Conservation (phyloP, 2,113 vertebrate species). For the Mugil cephalus region DNA sequence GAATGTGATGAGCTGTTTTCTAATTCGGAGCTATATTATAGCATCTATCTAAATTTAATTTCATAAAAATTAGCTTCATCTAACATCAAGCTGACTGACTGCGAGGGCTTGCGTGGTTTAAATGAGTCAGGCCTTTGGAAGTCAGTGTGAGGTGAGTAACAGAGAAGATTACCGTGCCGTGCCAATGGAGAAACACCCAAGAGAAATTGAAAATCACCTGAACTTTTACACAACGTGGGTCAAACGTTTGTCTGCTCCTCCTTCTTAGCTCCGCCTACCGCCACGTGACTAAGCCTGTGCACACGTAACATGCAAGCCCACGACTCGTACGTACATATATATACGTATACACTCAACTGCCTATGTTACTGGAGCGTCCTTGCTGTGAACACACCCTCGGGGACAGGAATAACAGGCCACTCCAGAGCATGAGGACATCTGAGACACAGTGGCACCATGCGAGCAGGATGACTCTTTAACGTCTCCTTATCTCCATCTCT, state of each 20-base stretch:
- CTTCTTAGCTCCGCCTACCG: background rate
- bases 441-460: conserved; percentile 80
- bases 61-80: too few relatives aligned
- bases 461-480: conserved; percentile 65
- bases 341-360: conserved; percentile 28
- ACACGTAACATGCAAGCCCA: background rate
- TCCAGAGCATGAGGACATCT: conserved; percentile 73
- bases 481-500: conserved; percentile 68
- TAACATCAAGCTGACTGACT: too few relatives aligned
- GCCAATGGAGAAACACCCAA: conserved; percentile 15
- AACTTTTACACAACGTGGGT: background rate
- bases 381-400: conserved; percentile 77
- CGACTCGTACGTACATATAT: conserved; percentile 35
- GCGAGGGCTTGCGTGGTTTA: conserved; percentile 17
- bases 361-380: conserved; percentile 60
- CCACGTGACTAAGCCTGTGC: background rate
- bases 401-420: conserved; percentile 86
- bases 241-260: background rate
- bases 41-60: too few relatives aligned
- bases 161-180: background rate
- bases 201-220: background rate
- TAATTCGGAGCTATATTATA: too few relatives aligned
- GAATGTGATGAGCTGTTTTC: too few relatives aligned
- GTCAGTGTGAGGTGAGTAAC: conserved; percentile 43
- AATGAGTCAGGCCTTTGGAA: conserved; percentile 40